Evolutionary conservation across 2,113 vertebrate species (phyloP).

Genomic region (Lutjanus erythropterus): DNA sequence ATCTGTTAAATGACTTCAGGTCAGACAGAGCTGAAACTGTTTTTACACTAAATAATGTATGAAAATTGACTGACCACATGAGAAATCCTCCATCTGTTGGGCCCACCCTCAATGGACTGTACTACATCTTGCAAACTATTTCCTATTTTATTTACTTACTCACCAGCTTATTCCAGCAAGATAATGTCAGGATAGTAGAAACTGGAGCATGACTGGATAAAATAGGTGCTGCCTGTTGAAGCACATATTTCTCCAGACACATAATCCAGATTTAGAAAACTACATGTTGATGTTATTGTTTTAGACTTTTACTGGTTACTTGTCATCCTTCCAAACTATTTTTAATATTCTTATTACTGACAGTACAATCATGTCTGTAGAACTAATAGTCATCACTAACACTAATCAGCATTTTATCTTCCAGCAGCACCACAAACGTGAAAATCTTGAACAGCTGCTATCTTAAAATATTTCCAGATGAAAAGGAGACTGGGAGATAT

Average conservation of each 20-base stretch:
- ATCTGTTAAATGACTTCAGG: not conserved
- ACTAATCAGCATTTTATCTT: too few species aligned
- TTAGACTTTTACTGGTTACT: not conserved
- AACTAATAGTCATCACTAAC: too few species aligned
- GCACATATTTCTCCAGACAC: not conserved
- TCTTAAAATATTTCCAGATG: not conserved
- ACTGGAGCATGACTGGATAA: not conserved
- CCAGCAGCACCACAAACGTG: not conserved
- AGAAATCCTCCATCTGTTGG: not conserved
- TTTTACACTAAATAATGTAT: not conserved
- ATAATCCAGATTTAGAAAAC: not conserved
- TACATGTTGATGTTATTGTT: not conserved
- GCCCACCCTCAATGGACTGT: too few species aligned
- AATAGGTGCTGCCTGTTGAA: too few species aligned
- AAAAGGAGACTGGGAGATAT: not conserved
- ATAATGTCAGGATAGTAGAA: not conserved
- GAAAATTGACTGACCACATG: not conserved
- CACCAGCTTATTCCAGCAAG: not conserved
- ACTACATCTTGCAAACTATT: not conserved
- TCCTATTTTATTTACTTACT: not conserved
- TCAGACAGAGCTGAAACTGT: not conserved
- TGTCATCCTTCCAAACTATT: not conserved
- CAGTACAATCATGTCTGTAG: not conserved
- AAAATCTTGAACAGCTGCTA: not conserved
- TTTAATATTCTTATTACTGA: not conserved